Conservation (phyloP, 2,888 invertebrate species). For the Neuroscelio doddi region DNA sequence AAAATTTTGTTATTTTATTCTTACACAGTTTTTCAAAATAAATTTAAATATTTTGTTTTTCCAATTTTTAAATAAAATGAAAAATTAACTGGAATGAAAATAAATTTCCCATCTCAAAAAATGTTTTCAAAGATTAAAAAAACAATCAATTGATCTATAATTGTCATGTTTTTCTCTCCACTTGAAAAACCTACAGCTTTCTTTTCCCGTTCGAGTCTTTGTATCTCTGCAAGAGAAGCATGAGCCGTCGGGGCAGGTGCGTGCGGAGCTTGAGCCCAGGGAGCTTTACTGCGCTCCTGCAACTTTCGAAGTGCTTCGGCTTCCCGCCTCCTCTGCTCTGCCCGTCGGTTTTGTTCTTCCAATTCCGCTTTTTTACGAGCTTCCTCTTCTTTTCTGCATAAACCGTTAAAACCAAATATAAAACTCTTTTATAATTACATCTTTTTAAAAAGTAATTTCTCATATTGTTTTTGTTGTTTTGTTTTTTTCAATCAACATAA, state of each 20-base stretch:
- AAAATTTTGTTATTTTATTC: no score
- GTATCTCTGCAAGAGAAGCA: conserved; percentile 75
- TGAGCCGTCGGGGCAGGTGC: conserved; percentile 67
- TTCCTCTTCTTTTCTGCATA: conserved; percentile 62
- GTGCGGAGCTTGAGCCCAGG: conserved; percentile 74
- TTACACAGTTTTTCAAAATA: no score
- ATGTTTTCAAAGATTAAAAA: no score
- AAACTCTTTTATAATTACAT: no score
- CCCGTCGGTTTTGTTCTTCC: conserved; percentile 70
- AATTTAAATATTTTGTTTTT: no score
- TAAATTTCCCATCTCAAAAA: no score
- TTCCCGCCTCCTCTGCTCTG: conserved; percentile 73
- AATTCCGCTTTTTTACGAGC: conserved; percentile 59
- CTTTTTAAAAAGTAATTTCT: no score
- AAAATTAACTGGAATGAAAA: no score
- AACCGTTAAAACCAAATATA: conserved; percentile 5
- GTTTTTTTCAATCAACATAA: no score
- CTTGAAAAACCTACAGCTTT: conserved; percentile 69
- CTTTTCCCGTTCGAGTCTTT: conserved; percentile 74
- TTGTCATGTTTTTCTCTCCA: no score
- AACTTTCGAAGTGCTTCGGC: conserved; percentile 72
- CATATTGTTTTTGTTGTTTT: not conserved
- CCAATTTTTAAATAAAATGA: no score
- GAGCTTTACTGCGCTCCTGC: conserved; percentile 74
- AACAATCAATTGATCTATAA: no score